Conservation (phyloP, 1,140 invertebrate genomes). For the Chymomyza costata region DNA sequence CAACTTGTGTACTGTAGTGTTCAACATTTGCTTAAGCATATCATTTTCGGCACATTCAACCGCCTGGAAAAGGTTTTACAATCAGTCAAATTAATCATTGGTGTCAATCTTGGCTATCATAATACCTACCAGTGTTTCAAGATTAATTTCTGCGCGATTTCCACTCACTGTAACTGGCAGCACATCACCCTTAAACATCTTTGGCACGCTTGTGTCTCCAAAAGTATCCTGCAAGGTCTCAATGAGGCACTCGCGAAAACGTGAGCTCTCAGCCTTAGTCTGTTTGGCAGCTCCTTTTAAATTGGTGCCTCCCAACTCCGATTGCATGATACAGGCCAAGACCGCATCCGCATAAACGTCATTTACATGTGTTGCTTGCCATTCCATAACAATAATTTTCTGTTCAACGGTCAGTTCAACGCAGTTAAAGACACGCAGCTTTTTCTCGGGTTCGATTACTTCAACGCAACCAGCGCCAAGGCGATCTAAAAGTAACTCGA, state of each 20-base stretch:
- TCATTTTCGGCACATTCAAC: constrained; percentile 89
- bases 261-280: constrained; percentile 87
- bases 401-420: constrained; percentile 90
- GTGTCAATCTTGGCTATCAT: not conserved
- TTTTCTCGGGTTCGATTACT: constrained; percentile 82
- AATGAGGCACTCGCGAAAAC: constrained; percentile 94
- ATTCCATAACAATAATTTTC: constrained; percentile 91
- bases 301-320: constrained; percentile 81
- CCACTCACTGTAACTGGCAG: constrained; percentile 90
- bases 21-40: constrained; percentile 87
- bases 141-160: constrained; percentile 90
- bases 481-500: constrained; percentile 90
- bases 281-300: constrained; percentile 79
- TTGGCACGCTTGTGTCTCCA: constrained; percentile 94
- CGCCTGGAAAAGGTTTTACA: constrained; percentile 78
- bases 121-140: constrained; percentile 83
- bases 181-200: constrained; percentile 94
- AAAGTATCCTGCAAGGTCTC: constrained; percentile 97
- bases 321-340: constrained; percentile 87
- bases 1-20: constrained; percentile 89
- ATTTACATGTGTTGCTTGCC: constrained; percentile 94
- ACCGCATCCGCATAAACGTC: constrained; percentile 99
- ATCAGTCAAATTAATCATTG: not conserved
- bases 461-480: constrained; percentile 87
- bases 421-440: constrained; percentile 85